These are phyloP conservation scores for Halcyon badia DNA, from an alignment of 2,797 vertebrate species.

Conservation along the genomic window DNA sequence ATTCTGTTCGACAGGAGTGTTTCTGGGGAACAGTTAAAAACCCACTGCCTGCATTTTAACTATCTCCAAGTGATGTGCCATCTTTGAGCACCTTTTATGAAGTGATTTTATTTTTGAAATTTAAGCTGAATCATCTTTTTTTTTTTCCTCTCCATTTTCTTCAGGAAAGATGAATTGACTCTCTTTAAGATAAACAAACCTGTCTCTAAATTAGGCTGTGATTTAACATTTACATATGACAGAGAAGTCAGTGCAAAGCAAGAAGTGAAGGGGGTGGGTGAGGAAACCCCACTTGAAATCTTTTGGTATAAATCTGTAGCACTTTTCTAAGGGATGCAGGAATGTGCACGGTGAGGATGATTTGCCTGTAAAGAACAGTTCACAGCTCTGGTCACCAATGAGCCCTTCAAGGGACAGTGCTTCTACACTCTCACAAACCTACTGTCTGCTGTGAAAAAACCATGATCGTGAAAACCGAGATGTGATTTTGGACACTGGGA, in stretches of 20 bases:
- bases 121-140: background rate
- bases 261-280: background rate
- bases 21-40: conserved; percentile 58
- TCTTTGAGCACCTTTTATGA: background rate
- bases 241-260: background rate
- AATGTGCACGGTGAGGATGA: rapidly evolving
- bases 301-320: background rate
- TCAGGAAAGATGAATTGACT: background rate
- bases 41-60: conserved; percentile 46
- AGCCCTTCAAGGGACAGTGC: background rate
- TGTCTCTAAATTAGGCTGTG: background rate
- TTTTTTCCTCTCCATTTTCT: background rate
- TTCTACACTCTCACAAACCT: background rate
- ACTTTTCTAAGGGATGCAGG: background rate
- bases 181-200: background rate
- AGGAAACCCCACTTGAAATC: background rate
- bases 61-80: background rate
- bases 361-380: background rate
- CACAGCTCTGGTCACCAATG: background rate
- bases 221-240: background rate
- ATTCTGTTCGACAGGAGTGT: conserved; percentile 18
- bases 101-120: background rate
- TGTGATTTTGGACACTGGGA: background rate
- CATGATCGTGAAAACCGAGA: rapidly evolving
- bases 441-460: background rate